Evolutionary conservation across 2,113 vertebrate species (phyloP).

Genomic region (Numenius arquata): DNA sequence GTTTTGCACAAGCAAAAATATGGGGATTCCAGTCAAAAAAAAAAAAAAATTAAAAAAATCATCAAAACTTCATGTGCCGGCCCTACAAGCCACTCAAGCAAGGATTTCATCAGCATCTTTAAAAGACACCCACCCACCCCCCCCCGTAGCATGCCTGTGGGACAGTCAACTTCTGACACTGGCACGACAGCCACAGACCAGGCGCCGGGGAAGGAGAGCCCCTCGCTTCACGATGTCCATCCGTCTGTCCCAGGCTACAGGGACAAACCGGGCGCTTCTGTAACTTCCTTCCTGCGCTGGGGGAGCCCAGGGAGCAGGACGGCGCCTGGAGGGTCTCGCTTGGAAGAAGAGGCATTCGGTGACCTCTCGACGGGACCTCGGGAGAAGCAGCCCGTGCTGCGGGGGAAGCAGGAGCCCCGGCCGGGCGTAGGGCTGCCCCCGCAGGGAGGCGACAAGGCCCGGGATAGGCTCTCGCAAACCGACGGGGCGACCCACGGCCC

Average conservation of each 20-base stretch:
- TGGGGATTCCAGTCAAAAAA: background rate
- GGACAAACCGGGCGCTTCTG: background rate
- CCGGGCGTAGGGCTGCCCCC: too few relatives aligned
- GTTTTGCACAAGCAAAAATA: background rate
- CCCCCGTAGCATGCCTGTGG: accelerated
- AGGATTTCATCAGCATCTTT: too few relatives aligned
- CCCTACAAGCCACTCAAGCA: background rate
- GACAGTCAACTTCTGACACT: accelerated
- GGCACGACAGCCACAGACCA: accelerated
- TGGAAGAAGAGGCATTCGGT: accelerated
- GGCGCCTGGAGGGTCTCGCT: too few relatives aligned
- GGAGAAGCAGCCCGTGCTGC: background rate
- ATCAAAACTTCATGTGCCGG: accelerated
- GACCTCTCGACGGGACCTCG: accelerated
- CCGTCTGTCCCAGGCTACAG: background rate
- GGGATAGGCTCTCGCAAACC: background rate
- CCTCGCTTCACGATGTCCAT: background rate
- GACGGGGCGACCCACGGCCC: background rate
- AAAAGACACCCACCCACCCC: too few relatives aligned
- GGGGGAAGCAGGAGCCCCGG: background rate
- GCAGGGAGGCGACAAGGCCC: background rate
- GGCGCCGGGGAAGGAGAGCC: too few relatives aligned
- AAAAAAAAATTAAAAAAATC: too few relatives aligned
- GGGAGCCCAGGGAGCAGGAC: background rate
- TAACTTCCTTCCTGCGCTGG: background rate